phyloP scores from a whole-genome alignment of 2,113 vertebrate species.

The Hydropotes inermis region DNA sequence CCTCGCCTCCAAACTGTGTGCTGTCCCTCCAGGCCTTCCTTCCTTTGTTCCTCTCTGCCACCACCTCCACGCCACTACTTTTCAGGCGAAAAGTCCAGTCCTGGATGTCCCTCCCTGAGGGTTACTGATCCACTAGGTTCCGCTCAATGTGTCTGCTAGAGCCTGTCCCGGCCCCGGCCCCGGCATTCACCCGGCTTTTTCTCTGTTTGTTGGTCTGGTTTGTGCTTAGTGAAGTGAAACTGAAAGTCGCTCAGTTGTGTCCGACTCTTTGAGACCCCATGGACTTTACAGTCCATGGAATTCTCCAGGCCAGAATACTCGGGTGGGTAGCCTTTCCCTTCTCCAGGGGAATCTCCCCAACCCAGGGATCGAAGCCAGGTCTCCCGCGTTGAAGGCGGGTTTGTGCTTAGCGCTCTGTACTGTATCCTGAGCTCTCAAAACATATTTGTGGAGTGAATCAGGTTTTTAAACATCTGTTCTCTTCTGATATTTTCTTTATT shows the following conservation, averaged over 20 bases:
- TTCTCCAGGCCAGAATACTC: too few relatives aligned
- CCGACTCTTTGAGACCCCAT: too few relatives aligned
- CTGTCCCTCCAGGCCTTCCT: not conserved
- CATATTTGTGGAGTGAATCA: not conserved
- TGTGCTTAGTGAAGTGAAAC: not conserved
- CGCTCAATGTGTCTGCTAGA: not conserved
- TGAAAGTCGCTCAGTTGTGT: too few relatives aligned
- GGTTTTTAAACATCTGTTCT: not conserved
- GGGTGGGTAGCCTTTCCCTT: too few relatives aligned
- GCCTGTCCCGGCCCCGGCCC: not conserved
- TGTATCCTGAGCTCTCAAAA: not conserved
- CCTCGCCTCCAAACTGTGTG: fast-evolving
- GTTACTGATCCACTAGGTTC: not conserved
- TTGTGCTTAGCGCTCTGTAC: not conserved
- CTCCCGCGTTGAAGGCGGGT: too few relatives aligned
- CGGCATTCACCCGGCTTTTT: not conserved
- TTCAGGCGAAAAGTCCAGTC: not conserved
- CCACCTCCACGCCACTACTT: not conserved
- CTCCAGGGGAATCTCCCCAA: too few relatives aligned
- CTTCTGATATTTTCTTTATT: not conserved
- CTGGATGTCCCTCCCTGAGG: not conserved
- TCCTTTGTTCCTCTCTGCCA: not conserved
- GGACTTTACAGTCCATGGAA: too few relatives aligned
- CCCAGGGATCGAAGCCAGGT: too few relatives aligned
- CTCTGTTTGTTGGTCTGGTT: not conserved